Base-by-base conservation (phyloP, 2,797 vertebrate genomes). In the Phrynocephalus forsythii region DNA sequence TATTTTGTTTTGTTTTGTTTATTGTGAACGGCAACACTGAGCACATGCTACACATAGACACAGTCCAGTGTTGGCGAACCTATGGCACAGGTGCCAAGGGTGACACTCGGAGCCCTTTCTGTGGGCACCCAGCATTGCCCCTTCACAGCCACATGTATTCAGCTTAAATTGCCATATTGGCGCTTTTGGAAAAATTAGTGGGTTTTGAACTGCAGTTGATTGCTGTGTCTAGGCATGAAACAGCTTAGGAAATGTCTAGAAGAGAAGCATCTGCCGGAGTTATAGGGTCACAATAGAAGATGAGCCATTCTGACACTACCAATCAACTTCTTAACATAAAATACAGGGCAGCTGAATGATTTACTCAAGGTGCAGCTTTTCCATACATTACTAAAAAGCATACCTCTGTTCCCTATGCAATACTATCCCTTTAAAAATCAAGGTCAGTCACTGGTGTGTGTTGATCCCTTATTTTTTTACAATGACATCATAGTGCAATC, bases 181-280 rank as follows among this genome's bases (percentile, higher is more conserved):
- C 5, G 5, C 38, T 44, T 44, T 44, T 0, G 38, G 38, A 44
- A 44, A 44, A 44, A 4, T 44, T 44, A 44, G 38, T 44, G 38
- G 5, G 38, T 44, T 44, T 44, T 44, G 38, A 44, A 44, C 38
- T 44, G 38, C 38, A 44, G 5, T 44, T 44, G 77, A 88, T 44
- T 82, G 82, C 24, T 50, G 79, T 75, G 88, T 60, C 52, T 67
- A 77, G 63, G 56, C 66, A 78, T 81, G 44, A 85, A 91, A 66
- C 69, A 88, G 69, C 44, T 44, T 38, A 79, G 83, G 1, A 33
- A 56, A 44, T 16, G 33, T 56, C 52, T 60, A 38, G 16, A 13
- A 20, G n/a, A 28, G 38, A n/a, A 78, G 63, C 18, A 8, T 79
- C n/a, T 71, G 83, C 20, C 28, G 30, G 52, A 77, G n/a, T 56